phyloP scores from a whole-genome alignment of 2,888 invertebrate genomes.

The Trichopria drosophilae region DNA sequence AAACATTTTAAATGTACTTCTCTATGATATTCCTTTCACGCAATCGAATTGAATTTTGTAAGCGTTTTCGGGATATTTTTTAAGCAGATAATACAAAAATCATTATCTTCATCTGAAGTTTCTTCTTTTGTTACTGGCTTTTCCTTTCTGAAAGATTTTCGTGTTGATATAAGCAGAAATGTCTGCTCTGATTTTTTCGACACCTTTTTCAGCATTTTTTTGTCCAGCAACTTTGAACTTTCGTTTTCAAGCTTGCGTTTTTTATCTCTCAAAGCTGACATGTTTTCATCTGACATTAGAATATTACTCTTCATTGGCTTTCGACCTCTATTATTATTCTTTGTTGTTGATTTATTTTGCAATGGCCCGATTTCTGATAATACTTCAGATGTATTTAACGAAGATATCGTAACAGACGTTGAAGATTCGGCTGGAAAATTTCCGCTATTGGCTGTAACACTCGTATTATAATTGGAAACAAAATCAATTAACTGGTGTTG shows the following conservation, averaged over 20 bases:
- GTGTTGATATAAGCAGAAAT: neutral
- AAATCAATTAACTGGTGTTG: slow-evolving; percentile 11
- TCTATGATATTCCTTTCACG: slow-evolving; percentile 1
- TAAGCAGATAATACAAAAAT: slow-evolving; percentile 13
- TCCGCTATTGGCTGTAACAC: slow-evolving; percentile 1
- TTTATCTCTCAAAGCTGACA: slow-evolving; percentile 2
- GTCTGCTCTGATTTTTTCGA: slow-evolving; percentile 3
- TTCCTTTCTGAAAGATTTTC: slow-evolving; percentile 7
- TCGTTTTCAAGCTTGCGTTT: slow-evolving; percentile 7
- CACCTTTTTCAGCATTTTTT: slow-evolving; percentile 9
- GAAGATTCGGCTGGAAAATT: slow-evolving; percentile 1
- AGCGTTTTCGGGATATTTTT: slow-evolving; percentile 6
- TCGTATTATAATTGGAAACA: slow-evolving; percentile 2
- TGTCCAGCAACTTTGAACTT: neutral
- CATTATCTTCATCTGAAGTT: slow-evolving; percentile 9
- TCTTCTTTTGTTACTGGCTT: slow-evolving; percentile 5
- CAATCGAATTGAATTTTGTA: slow-evolving; percentile 3
- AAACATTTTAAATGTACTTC: slow-evolving; percentile 3
- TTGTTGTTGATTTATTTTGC: slow-evolving; percentile 4
- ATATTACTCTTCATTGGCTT: slow-evolving; percentile 9
- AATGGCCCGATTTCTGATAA: slow-evolving; percentile 11
- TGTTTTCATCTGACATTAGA: slow-evolving; percentile 3
- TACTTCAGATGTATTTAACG: slow-evolving; percentile 9
- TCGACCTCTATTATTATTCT: slow-evolving; percentile 9
- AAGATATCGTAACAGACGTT: slow-evolving; percentile 1